Conservation (phyloP, 2,797 vertebrate genomes). For the Onychomys arenicola region DNA sequence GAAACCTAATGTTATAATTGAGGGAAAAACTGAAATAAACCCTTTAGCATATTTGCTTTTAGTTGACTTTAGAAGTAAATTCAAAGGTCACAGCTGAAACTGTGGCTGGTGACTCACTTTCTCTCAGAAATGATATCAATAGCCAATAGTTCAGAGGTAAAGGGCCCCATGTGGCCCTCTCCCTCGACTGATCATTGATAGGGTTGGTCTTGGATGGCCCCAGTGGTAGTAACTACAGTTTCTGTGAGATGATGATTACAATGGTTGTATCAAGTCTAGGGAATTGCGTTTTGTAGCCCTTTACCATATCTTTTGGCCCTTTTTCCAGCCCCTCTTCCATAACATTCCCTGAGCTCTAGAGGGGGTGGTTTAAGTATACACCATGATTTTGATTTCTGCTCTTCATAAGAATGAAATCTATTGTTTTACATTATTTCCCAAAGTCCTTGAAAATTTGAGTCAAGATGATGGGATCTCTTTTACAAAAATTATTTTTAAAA, state of each 20-base stretch:
- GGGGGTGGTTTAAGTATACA: neutral
- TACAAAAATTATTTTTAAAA: slow-evolving; percentile 34
- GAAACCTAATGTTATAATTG: neutral
- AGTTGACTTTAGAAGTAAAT: slow-evolving; percentile 16
- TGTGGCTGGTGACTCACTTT: neutral
- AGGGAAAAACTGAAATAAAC: neutral
- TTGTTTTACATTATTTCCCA: slow-evolving; percentile 65
- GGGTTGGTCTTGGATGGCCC: neutral
- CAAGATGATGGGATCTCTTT: slow-evolving; percentile 29
- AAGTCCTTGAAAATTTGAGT: neutral
- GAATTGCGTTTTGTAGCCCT: neutral
- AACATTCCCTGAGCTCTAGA: neutral
- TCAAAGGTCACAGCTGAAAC: neutral
- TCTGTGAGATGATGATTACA: neutral
- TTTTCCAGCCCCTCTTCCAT: neutral
- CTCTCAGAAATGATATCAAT: neutral
- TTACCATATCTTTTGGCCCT: neutral
- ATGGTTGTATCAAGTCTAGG: neutral
- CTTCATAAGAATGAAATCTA: slow-evolving; percentile 54
- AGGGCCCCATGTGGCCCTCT: neutral
- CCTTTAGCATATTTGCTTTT: neutral
- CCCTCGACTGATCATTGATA: neutral
- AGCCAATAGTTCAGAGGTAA: neutral
- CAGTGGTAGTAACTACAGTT: neutral
- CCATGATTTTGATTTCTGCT: slow-evolving; percentile 59